Evolutionary conservation across 2,888 invertebrate genomes (phyloP).

Genomic region (Lymantria monacha): DNA sequence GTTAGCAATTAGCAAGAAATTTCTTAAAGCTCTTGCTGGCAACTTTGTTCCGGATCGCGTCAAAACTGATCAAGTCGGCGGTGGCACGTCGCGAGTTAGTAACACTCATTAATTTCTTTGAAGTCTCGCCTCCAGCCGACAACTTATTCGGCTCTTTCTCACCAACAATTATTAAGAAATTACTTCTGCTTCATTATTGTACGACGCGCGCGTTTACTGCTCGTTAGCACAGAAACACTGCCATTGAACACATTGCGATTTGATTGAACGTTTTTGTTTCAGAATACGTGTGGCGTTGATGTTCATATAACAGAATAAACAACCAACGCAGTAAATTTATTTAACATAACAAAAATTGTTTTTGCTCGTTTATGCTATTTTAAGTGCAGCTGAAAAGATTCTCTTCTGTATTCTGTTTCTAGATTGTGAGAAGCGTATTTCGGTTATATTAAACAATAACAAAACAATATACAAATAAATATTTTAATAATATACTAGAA

Average conservation of each 20-base stretch:
- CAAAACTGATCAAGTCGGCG: conserved; percentile 77
- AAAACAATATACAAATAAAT: too few species aligned
- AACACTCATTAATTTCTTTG: conserved; percentile 81
- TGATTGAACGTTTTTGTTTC: conserved; percentile 45
- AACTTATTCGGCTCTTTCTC: conserved; percentile 66
- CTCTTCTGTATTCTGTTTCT: too few species aligned
- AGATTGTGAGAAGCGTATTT: too few species aligned
- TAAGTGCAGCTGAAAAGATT: too few species aligned
- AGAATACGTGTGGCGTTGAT: conserved; percentile 22
- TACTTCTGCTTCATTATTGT: conserved; percentile 69
- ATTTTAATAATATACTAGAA: too few species aligned
- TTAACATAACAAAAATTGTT: not conserved
- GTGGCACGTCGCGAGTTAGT: conserved; percentile 75
- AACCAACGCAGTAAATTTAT: not conserved
- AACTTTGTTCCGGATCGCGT: conserved; percentile 79
- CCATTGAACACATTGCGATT: conserved; percentile 48
- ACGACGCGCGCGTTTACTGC: conserved; percentile 43
- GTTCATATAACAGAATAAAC: not conserved
- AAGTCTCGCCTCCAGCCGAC: conserved; percentile 66
- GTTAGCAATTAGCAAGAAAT: conserved; percentile 69
- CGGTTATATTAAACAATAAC: too few species aligned
- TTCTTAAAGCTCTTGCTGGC: conserved; percentile 60
- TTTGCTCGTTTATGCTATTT: too few species aligned
- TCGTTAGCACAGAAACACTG: conserved; percentile 46
- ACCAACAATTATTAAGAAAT: conserved; percentile 75